Percentiles rank a stretch among this genome's conserved stretches.
Evolutionary conservation across 2,888 invertebrate species (phyloP).

Genomic region (Poecilus cupreus): DNA sequence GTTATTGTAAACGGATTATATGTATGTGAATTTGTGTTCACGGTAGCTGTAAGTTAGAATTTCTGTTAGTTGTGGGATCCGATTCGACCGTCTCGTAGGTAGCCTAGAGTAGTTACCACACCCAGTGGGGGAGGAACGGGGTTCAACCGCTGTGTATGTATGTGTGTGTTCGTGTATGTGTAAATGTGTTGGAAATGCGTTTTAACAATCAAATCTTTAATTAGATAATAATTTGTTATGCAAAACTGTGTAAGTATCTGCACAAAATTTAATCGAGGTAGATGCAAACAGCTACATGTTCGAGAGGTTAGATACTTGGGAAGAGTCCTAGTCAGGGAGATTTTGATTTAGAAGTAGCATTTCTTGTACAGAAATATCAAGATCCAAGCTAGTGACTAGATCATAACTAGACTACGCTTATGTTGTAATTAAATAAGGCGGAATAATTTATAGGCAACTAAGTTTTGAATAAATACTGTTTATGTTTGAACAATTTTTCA

Average conservation of each 20-base stretch:
- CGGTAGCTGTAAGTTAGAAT: slow-evolving; percentile 78
- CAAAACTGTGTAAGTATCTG: slow-evolving; percentile 1
- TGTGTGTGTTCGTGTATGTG: slow-evolving; percentile 48
- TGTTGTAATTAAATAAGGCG: neutral
- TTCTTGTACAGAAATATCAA: neutral
- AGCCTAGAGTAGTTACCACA: slow-evolving; percentile 79
- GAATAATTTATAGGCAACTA: neutral
- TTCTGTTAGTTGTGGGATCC: slow-evolving; percentile 76
- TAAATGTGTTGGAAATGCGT: slow-evolving; percentile 44
- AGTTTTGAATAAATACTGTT: slow-evolving; percentile 34
- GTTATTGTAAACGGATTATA: slow-evolving; percentile 85
- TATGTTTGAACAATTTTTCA: slow-evolving; percentile 32
- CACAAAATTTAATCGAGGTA: neutral
- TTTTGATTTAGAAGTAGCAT: neutral
- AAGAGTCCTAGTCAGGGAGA: neutral
- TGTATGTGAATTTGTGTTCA: slow-evolving; percentile 45
- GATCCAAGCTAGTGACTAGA: neutral
- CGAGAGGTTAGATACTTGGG: slow-evolving; percentile 21
- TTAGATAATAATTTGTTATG: slow-evolving; percentile 12
- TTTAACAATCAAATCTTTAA: slow-evolving; percentile 21
- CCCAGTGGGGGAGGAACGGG: slow-evolving; percentile 76
- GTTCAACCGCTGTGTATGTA: slow-evolving; percentile 54
- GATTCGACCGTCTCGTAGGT: slow-evolving; percentile 78
- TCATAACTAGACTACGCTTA: neutral
- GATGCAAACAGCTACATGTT: slow-evolving; percentile 6